phyloP scores from a whole-genome alignment of 1,140 invertebrate species.

The Drosophila arawakana region DNA sequence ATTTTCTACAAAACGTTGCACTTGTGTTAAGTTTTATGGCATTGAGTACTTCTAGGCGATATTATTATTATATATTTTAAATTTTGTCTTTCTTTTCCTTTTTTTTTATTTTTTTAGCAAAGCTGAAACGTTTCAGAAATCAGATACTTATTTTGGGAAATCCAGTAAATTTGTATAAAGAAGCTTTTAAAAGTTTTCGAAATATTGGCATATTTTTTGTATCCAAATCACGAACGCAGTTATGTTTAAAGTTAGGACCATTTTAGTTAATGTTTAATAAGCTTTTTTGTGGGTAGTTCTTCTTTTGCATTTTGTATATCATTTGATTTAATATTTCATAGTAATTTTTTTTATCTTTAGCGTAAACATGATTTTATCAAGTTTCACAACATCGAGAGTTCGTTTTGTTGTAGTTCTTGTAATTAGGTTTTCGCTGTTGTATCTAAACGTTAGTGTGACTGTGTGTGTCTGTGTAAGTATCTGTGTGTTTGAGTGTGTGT shows the following conservation, averaged over 20 bases:
- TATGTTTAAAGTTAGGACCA: conserved; percentile 19
- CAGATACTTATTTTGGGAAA: conserved; percentile 8
- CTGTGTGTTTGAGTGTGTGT: conserved; percentile 24
- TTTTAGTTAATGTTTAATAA: conserved; percentile 34
- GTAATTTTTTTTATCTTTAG: conserved; percentile 45
- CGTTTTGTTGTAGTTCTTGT: conserved; percentile 78
- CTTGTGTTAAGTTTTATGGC: conserved; percentile 64
- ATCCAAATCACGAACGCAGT: conserved; percentile 14
- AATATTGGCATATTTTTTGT: neutral
- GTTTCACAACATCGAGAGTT: conserved; percentile 85
- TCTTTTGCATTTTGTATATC: conserved; percentile 55
- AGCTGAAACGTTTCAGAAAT: conserved; percentile 46
- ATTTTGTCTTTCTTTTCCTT: neutral
- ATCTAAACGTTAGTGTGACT: conserved; percentile 39
- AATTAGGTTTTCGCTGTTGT: conserved; percentile 63
- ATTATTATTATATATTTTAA: conserved; percentile 46
- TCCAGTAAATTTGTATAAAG: conserved; percentile 3
- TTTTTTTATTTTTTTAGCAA: conserved; percentile 53
- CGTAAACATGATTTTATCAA: conserved; percentile 84
- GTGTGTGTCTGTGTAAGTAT: conserved; percentile 24
- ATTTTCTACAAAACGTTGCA: conserved; percentile 74
- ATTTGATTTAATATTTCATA: conserved; percentile 59
- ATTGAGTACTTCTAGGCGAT: conserved; percentile 71
- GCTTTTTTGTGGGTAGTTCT: conserved; percentile 45
- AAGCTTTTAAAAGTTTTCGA: neutral